Base-by-base conservation (phyloP, 1,140 invertebrate species). In the Drosophila carrolli region DNA sequence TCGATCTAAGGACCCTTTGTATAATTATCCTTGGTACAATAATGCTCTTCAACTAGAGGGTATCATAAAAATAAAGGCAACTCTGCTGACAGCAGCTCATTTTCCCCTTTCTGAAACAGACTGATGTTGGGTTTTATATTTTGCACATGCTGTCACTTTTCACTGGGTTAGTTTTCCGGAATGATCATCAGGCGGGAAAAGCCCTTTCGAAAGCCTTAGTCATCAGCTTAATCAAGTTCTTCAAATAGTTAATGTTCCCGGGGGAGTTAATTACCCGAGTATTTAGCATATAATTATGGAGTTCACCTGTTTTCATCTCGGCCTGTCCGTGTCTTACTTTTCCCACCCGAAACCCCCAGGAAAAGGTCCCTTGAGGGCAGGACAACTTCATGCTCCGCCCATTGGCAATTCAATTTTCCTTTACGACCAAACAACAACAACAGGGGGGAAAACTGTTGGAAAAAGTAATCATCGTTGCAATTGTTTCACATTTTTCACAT, bases 381-480 rank as follows among this genome's bases (percentile, higher is more conserved):
- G 65, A 71, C 67, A 50, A 71, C 61, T 66, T 59, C 46, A 46
- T 35, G 23, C 48, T 40, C 44, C 59, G 62, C 63, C 81, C 81
- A 61, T 37, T 58, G 79, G 19, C 83, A 88, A 88, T 88, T 88
- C 83, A 88, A 88, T 88, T 88, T 86, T 74, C 84, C 55, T 88
- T 88, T 83, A 88, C 72, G 76, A 79, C 56, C 84, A 57, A 75
- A 54, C 74, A 67, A 58, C 43, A 70, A 56, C 55, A 50, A 61
- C 61, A 48, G 51, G 9, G 44, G 77, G 50, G 51, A 54, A 67
- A 76, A 73, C 66, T 88, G 76, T 51, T 71, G 67, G 84, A 67
- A 80, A 86, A 89, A 88, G 83, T 88, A 88, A 88, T 88, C 83
- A 88, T 88, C 83, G 83, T 88, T 88, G 83, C 83, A 89, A 88